Conservation (phyloP, 1,140 invertebrate species). For the Leptopilina boulardi region DNA sequence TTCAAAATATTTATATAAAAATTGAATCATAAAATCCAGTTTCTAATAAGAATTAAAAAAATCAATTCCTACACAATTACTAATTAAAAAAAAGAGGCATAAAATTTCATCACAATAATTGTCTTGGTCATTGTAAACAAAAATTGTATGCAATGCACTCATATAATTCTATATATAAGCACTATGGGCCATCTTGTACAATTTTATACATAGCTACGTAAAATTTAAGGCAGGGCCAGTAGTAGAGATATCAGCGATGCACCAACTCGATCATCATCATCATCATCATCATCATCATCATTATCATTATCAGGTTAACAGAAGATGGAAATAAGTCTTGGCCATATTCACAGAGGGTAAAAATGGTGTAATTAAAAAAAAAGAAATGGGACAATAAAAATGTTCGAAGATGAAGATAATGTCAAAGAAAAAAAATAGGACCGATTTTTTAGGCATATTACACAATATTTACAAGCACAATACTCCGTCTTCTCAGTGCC, state of each 20-base stretch:
- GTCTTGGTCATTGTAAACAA: constrained; percentile 14
- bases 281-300: too few species aligned
- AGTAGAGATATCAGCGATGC: background rate
- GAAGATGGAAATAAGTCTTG: constrained; percentile 25
- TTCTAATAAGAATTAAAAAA: background rate
- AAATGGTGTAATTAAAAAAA: background rate
- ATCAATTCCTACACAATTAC: background rate
- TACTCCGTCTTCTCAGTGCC: constrained; percentile 59
- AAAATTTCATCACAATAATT: constrained; percentile 6
- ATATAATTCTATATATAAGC: constrained; percentile 44
- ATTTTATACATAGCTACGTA: constrained; percentile 44
- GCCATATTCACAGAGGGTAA: constrained; percentile 35
- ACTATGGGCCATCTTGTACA: constrained; percentile 54
- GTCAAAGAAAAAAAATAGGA: constrained; percentile 15
- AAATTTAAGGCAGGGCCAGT: constrained; percentile 8
- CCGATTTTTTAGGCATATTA: constrained; percentile 68
- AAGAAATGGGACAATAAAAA: background rate
- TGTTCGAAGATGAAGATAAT: constrained; percentile 21
- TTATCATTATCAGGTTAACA: constrained; percentile 7
- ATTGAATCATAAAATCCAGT: background rate
- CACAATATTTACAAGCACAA: constrained; percentile 70
- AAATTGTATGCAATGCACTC: constrained; percentile 23
- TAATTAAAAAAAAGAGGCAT: background rate
- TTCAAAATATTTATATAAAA: too few species aligned
- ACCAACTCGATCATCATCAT: background rate